A percentile compares a stretch with the other conserved stretches of the same genome.
Evolutionary conservation across 2,888 invertebrate species (phyloP).

Genomic region (Criorhina ranunculi): DNA sequence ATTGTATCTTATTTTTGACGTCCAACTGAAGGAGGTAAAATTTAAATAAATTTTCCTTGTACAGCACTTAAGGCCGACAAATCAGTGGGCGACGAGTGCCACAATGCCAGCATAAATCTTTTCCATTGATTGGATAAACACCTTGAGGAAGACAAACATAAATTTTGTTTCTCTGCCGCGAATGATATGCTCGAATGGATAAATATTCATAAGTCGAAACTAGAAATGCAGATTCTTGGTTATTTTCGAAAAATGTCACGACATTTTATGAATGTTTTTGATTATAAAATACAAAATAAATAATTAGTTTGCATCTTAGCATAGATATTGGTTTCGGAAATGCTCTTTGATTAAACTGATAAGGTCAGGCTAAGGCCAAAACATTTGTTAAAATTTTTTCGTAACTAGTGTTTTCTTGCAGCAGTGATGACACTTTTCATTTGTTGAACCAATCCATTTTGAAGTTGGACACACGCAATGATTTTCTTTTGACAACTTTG

Average conservation of each 20-base stretch:
- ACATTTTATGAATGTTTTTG: not conserved
- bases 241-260: not conserved
- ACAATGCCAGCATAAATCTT: not conserved
- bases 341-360: too few relatives aligned
- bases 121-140: not conserved
- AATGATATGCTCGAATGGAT: not conserved
- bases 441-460: too few relatives aligned
- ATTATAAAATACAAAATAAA: not conserved
- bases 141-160: not conserved
- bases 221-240: not conserved
- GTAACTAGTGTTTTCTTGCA: too few relatives aligned
- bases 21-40: constrained; percentile 26
- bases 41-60: constrained; percentile 41
- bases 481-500: too few relatives aligned
- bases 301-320: not conserved
- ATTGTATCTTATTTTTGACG: constrained; percentile 13
- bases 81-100: constrained; percentile 29
- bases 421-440: too few relatives aligned
- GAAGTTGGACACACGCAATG: too few relatives aligned
- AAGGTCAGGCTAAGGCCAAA: too few relatives aligned
- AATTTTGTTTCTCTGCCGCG: too few relatives aligned
- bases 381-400: too few relatives aligned
- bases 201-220: not conserved
- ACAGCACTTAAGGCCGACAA: not conserved
- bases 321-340: too few relatives aligned